Evolutionary conservation across 2,888 invertebrate species (phyloP), one percentile per base, ranked within the genome.

Genomic region (Thymelicus lineola): DNA sequence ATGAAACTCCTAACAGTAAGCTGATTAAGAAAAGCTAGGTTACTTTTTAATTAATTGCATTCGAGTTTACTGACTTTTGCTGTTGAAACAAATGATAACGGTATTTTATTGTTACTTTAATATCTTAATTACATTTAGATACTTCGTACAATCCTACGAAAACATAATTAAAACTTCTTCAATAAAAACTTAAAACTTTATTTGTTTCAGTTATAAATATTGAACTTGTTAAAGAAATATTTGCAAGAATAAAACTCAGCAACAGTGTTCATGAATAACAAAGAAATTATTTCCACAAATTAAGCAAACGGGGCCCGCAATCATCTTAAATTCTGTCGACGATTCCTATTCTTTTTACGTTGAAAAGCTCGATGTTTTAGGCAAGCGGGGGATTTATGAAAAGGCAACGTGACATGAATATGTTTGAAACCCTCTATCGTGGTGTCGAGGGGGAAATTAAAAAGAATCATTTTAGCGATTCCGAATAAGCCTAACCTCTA

Each of bases 401-500:
- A 87, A 85, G 81, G 78, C 78, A 75, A 84, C 87, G 86, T 85
- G 87, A 83, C 80, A 73, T 71, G 86, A 89, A 87, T 89, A 78
- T 80, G 69, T 70, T 64, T 35, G 45, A 20, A 45, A 7, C 68
- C 48, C 9, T 9, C 62, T 62, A 68, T 69, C 53, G 63, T 28
- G 63, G 63, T 17, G 69, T 55, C 42, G 69, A 64, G 63, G 63
- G 68, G 69, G 59, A 69, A 69, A 69, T 69, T 69, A 69, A 69
- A 69, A 69, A 63, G 38, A 69, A 69, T 50, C 58, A 59, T 58
- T 69, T 36, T 28, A 28, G 46, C 46, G 45, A 61, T 45, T 62
- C 61, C 14, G 7, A 46, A 58, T 42, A 36, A 69, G 58, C 46
- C 20, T 9, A 61, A 28, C 12, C 14, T 61, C 35, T 55, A 15